Evolutionary conservation across 2,888 invertebrate genomes (phyloP).

Genomic region (Eupelmus urozonus): DNA sequence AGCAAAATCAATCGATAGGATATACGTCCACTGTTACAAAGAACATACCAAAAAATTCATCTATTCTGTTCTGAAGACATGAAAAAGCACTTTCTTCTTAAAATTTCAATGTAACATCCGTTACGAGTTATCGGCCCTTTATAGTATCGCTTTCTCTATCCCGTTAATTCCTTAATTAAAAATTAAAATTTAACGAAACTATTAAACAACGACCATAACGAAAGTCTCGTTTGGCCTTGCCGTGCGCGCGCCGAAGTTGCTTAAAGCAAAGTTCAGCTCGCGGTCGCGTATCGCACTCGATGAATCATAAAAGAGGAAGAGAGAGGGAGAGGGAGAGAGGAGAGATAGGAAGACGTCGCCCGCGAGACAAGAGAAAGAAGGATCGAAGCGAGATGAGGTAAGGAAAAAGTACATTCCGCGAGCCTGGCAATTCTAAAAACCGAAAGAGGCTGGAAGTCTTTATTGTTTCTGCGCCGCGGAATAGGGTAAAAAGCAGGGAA

Average conservation of each 20-base stretch:
- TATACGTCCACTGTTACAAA: no score
- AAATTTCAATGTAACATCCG: constrained; percentile 14
- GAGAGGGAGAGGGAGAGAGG: neutral
- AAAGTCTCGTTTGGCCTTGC: constrained; percentile 50
- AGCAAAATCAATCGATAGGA: no score
- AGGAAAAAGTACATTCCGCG: constrained; percentile 33
- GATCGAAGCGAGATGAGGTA: constrained; percentile 26
- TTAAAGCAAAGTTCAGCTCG: constrained; percentile 45
- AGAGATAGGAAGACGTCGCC: neutral
- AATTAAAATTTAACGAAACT: constrained; percentile 51
- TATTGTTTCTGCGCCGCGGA: constrained; percentile 36
- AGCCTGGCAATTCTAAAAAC: constrained; percentile 36
- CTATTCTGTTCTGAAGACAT: no score
- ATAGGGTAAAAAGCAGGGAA: neutral
- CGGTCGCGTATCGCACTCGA: constrained; percentile 38
- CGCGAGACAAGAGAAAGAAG: neutral
- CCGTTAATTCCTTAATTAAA: constrained; percentile 49
- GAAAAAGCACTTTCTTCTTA: no score
- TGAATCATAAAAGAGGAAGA: constrained; percentile 46
- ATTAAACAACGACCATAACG: constrained; percentile 46
- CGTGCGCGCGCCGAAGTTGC: constrained; percentile 9
- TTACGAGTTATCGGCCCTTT: constrained; percentile 12
- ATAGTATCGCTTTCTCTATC: constrained; percentile 1
- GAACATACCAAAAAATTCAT: no score
- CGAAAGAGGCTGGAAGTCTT: constrained; percentile 48